These are phyloP conservation scores for Antigone vipio DNA, from an alignment of 2,113 vertebrate species.

Conservation along the genomic window DNA sequence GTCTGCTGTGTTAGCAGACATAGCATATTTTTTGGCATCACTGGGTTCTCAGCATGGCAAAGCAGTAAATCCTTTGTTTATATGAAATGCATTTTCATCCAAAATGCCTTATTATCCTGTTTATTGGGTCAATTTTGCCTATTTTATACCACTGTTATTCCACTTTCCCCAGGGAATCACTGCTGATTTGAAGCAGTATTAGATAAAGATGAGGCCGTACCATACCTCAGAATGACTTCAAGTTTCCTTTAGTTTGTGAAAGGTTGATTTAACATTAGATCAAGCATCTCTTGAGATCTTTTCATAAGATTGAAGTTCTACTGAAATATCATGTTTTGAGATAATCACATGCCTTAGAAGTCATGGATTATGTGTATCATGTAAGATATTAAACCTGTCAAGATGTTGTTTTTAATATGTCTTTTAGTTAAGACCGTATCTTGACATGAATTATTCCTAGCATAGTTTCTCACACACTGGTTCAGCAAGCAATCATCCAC, in stretches of 20 bases:
- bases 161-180: neutral
- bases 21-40: neutral
- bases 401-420: slow-evolving; percentile 39
- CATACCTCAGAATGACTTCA: neutral
- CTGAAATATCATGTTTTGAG: slow-evolving; percentile 40
- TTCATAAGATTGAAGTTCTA: slow-evolving; percentile 22
- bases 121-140: neutral
- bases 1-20: neutral
- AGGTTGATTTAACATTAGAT: slow-evolving; percentile 44
- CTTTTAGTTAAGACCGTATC: slow-evolving; percentile 42
- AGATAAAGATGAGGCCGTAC: neutral
- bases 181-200: neutral
- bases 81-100: neutral
- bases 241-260: slow-evolving; percentile 23
- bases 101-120: neutral
- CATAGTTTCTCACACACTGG: slow-evolving; percentile 33
- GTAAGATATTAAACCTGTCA: slow-evolving; percentile 46
- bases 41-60: neutral
- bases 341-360: slow-evolving; percentile 32
- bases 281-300: slow-evolving; percentile 15
- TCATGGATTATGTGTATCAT: slow-evolving; percentile 31
- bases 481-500: slow-evolving; percentile 45
- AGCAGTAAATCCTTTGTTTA: neutral
- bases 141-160: neutral
- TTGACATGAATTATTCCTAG: slow-evolving; percentile 48